These are phyloP conservation scores for Seira sanloemensis DNA, from an alignment of 2,888 invertebrate genomes.

Conservation along the genomic window DNA sequence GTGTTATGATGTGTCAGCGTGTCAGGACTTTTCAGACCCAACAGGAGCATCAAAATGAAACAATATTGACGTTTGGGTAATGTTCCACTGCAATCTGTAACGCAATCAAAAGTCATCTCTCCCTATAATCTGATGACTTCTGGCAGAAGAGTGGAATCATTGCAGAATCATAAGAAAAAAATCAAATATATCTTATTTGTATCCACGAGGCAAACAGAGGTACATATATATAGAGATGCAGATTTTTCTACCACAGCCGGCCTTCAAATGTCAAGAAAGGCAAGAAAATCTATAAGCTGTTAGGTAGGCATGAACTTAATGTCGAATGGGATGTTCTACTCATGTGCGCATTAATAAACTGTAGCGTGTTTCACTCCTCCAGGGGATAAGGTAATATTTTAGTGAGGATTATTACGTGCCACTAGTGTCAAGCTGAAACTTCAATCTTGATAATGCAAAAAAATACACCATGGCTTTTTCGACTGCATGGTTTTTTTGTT, in stretches of 20 bases:
- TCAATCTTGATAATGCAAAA: not conserved
- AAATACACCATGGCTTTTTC: not conserved
- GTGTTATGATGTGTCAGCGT: not conserved
- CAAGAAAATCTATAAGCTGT: not conserved
- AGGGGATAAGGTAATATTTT: not conserved
- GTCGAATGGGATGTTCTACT: not conserved
- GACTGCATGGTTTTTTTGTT: not conserved
- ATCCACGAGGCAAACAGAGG: not conserved
- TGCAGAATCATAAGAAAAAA: not conserved
- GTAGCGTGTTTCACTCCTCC: not conserved
- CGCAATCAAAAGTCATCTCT: not conserved
- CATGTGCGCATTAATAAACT: not conserved
- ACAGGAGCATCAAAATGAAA: not conserved
- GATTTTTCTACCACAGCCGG: not conserved
- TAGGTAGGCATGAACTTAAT: not conserved
- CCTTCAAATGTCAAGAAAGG: not conserved
- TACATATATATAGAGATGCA: not conserved
- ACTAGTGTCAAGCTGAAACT: not conserved
- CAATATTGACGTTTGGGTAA: not conserved
- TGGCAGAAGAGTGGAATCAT: not conserved
- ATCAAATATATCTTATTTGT: not conserved
- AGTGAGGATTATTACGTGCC: not conserved
- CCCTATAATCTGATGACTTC: not conserved
- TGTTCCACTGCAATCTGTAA: not conserved
- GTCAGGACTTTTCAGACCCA: not conserved